Conservation (phyloP, 2,888 invertebrate genomes). For the Hydroisotoma schaefferi region DNA sequence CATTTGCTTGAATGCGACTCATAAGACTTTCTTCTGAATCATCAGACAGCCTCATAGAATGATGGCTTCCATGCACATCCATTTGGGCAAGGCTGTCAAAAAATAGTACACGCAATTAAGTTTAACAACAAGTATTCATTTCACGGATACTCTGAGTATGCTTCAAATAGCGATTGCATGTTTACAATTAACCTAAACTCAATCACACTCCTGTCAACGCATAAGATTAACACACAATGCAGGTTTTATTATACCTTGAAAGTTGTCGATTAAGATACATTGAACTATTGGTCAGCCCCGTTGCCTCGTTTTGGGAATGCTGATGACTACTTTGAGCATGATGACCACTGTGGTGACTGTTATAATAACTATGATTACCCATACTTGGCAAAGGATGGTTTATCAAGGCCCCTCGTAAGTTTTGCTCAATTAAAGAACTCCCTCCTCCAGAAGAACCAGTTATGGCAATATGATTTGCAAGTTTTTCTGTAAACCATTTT, state of each 20-base stretch:
- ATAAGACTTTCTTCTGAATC: conserved; percentile 35
- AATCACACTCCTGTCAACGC: no score
- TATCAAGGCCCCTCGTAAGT: conserved; percentile 11
- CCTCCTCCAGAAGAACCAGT: conserved; percentile 13
- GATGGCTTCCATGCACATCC: conserved; percentile 27
- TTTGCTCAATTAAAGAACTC: conserved; percentile 28
- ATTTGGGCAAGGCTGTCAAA: conserved; percentile 17
- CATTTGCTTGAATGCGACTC: conserved; percentile 36
- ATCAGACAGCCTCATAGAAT: conserved; percentile 28
- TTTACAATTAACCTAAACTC: no score
- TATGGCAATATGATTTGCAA: conserved; percentile 11
- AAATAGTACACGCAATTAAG: not conserved
- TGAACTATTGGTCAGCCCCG: no score
- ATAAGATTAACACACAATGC: no score
- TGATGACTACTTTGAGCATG: conserved; percentile 21
- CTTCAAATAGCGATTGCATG: no score
- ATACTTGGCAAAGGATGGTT: conserved; percentile 30
- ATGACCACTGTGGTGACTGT: conserved; percentile 12
- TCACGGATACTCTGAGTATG: not conserved
- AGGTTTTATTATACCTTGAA: conserved; percentile 24
- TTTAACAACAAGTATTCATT: not conserved
- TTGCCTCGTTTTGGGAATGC: conserved; percentile 26
- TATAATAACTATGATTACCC: conserved; percentile 10
- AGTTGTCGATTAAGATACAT: conserved; percentile 22
- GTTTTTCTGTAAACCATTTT: no score